phyloP scores from a whole-genome alignment of 2,113 vertebrate genomes.

The Varanus salvator region DNA sequence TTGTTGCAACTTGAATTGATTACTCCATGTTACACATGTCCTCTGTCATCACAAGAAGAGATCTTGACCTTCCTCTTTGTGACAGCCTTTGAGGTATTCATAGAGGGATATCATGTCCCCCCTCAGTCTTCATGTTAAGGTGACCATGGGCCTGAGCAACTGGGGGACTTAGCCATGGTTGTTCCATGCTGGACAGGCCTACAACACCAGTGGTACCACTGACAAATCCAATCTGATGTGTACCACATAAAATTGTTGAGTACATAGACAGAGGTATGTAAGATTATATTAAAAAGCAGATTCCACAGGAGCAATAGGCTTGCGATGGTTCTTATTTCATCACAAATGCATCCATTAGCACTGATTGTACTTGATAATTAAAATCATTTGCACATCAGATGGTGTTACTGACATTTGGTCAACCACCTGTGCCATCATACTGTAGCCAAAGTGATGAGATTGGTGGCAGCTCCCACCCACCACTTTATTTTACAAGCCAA shows the following conservation, averaged over 20 bases:
- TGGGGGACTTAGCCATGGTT: neutral
- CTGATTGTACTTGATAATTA: conserved; percentile 48
- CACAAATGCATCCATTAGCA: conserved; percentile 54
- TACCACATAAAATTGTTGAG: neutral
- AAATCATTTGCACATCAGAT: conserved; percentile 65
- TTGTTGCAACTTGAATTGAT: too few species aligned
- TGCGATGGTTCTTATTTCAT: conserved; percentile 45
- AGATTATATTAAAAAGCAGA: conserved; percentile 39
- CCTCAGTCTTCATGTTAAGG: neutral
- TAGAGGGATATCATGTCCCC: too few species aligned
- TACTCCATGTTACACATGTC: too few species aligned
- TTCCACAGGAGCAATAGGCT: conserved; percentile 32
- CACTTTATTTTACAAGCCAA: conserved; percentile 29
- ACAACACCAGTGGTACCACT: neutral
- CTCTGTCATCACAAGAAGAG: too few species aligned
- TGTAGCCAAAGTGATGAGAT: conserved; percentile 45
- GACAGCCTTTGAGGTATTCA: too few species aligned
- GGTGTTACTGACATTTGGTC: conserved; percentile 63
- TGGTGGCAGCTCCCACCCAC: neutral
- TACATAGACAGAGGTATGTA: neutral
- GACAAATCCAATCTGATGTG: neutral
- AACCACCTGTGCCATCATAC: conserved; percentile 49
- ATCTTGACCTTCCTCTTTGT: too few species aligned
- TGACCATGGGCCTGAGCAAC: neutral
- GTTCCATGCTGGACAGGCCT: neutral